Conservation (phyloP, 2,113 vertebrate species). For the Gyps fulvus region DNA sequence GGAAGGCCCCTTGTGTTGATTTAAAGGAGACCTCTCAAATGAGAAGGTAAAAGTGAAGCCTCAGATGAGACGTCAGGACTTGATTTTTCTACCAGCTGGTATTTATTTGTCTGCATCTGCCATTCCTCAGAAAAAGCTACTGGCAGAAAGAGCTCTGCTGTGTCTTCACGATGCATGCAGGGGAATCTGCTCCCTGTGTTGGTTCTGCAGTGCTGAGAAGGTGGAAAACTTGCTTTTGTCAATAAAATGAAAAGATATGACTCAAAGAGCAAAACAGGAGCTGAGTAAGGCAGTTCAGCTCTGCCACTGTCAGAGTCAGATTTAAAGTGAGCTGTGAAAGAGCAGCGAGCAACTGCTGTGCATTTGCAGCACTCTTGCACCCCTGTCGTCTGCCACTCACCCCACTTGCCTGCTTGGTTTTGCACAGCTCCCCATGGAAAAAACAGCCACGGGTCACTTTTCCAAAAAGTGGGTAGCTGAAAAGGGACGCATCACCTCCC, state of each 20-base stretch:
- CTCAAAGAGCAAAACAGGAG: neutral
- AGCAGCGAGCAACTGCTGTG: neutral
- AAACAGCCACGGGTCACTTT: fast-evolving
- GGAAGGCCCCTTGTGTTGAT: neutral
- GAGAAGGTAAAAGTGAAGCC: neutral
- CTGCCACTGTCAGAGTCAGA: neutral
- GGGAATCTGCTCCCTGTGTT: neutral
- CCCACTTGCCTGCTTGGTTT: neutral
- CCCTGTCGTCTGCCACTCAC: neutral
- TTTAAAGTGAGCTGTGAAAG: neutral
- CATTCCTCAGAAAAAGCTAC: neutral
- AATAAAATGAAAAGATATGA: neutral
- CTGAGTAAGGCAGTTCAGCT: neutral
- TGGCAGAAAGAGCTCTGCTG: neutral
- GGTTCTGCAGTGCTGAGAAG: neutral
- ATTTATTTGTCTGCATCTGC: neutral
- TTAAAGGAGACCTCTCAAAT: neutral
- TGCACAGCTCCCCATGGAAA: fast-evolving
- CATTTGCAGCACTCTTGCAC: fast-evolving
- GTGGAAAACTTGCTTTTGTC: slow-evolving; percentile 5
- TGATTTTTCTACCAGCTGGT: neutral
- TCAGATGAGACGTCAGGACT: neutral
- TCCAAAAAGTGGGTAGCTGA: fast-evolving
- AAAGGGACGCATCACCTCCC: neutral
- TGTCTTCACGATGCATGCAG: neutral